Evolutionary conservation across 2,888 invertebrate species (phyloP).

Genomic region (Asteroscopus sphinx): DNA sequence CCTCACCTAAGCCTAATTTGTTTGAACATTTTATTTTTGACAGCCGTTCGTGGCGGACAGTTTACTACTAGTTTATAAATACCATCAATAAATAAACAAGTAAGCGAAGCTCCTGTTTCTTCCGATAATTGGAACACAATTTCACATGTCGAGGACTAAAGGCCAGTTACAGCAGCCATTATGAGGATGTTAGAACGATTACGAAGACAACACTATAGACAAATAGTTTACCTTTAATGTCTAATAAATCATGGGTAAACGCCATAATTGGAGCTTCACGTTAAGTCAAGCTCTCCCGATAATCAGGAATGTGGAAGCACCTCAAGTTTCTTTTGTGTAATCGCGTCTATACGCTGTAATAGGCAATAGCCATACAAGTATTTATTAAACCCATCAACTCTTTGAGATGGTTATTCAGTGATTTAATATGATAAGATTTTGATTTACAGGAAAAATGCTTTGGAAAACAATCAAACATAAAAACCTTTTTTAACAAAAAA

Average conservation of each 20-base stretch:
- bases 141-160: constrained; percentile 53
- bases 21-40: constrained; percentile 55
- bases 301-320: constrained; percentile 51
- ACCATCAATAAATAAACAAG: constrained; percentile 39
- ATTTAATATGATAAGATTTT: background rate
- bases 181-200: constrained; percentile 57
- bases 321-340: constrained; percentile 40
- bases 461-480: too few species aligned
- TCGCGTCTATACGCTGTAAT: constrained; percentile 19
- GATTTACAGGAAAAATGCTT: background rate
- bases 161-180: constrained; percentile 54
- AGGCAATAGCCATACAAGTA: constrained; percentile 36
- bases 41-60: constrained; percentile 35
- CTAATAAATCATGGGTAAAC: constrained; percentile 54
- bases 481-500: too few species aligned
- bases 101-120: constrained; percentile 22
- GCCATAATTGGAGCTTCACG: constrained; percentile 56
- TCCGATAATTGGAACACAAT: constrained; percentile 63
- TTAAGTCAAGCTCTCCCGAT: constrained; percentile 30
- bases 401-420: constrained; percentile 21
- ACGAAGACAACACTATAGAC: constrained; percentile 46
- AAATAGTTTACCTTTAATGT: constrained; percentile 47
- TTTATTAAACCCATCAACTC: constrained; percentile 12
- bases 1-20: constrained; percentile 34
- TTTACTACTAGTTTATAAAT: constrained; percentile 52